These are phyloP conservation scores for Chrysina gloriosa DNA, from an alignment of 2,888 invertebrate species.

Conservation along the genomic window DNA sequence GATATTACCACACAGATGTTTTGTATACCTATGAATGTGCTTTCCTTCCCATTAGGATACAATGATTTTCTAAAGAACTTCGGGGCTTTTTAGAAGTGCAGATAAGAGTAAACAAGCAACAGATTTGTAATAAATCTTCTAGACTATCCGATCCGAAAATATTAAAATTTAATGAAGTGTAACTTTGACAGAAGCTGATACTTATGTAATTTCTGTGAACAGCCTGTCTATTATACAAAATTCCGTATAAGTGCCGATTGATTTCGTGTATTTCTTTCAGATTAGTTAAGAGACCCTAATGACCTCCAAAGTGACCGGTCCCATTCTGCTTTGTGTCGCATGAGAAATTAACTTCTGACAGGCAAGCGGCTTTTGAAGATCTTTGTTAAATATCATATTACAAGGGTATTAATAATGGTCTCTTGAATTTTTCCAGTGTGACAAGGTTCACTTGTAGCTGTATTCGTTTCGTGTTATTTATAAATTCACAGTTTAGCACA, in stretches of 20 bases:
- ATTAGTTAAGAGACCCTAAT: background rate
- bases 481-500: no score
- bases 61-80: no score
- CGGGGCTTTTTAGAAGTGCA: no score
- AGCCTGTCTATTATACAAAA: no score
- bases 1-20: no score
- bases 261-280: background rate
- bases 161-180: background rate
- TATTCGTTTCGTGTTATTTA: no score
- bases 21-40: no score
- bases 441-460: no score
- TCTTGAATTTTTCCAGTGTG: no score
- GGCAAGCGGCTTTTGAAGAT: background rate
- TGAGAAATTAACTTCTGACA: background rate
- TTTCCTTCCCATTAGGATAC: no score
- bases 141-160: background rate
- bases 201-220: no score
- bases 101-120: background rate
- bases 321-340: background rate
- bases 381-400: slow-evolving; percentile 5
- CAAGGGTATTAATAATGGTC: background rate
- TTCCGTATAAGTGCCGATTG: background rate
- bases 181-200: background rate
- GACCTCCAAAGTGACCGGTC: background rate
- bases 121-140: background rate